Conservation (phyloP, 2,797 vertebrate genomes). For the Neopelma chrysocephalum region DNA sequence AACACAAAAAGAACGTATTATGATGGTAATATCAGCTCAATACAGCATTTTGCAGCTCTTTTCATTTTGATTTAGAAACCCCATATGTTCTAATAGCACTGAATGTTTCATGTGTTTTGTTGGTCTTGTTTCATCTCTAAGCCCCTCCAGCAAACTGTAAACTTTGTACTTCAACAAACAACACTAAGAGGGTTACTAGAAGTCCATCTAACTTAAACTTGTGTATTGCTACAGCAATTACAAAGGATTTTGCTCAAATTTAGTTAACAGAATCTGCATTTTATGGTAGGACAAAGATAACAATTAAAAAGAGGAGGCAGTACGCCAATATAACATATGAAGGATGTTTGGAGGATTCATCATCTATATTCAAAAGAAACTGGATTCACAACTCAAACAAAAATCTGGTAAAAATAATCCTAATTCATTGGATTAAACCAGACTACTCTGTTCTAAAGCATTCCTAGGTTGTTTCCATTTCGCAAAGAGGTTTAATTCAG, state of each 20-base stretch:
- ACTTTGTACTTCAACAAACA: background rate
- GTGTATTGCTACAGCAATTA: background rate
- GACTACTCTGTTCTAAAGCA: background rate
- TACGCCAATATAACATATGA: background rate
- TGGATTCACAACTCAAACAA: background rate
- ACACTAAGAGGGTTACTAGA: background rate
- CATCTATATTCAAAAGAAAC: background rate
- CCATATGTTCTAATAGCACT: background rate
- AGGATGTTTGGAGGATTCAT: accelerated
- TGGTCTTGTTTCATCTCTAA: background rate
- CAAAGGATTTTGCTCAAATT: background rate
- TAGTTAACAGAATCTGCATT: background rate
- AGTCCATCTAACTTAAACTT: background rate
- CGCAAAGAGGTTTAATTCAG: background rate
- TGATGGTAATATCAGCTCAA: background rate
- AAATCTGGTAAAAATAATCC: background rate
- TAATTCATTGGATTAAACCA: background rate
- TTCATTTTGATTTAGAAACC: background rate
- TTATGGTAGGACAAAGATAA: background rate
- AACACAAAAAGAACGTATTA: background rate
- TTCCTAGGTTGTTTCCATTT: background rate
- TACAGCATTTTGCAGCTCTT: background rate
- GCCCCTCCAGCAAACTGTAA: background rate
- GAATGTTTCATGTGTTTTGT: background rate
- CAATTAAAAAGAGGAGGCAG: background rate